A percentile compares a stretch with the other conserved stretches of the same genome.
Conservation (phyloP, 1,140 invertebrate genomes). For the Ceratosolen fusciceps region DNA sequence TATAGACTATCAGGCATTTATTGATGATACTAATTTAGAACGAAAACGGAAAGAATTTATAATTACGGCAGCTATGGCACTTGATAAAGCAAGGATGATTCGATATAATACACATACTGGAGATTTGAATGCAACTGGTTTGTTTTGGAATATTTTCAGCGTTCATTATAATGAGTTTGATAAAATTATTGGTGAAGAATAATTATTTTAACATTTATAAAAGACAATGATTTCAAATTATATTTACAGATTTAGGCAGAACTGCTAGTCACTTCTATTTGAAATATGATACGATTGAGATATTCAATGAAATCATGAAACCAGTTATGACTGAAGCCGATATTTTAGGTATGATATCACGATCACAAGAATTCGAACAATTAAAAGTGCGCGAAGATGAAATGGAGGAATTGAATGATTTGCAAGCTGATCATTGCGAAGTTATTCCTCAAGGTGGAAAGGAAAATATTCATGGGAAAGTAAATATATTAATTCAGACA, state of each 20-base stretch:
- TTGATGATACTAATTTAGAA: constrained; percentile 85
- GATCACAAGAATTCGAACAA: constrained; percentile 95
- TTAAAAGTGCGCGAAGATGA: constrained; percentile 97
- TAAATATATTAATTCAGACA: constrained; percentile 96
- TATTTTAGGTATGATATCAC: constrained; percentile 90
- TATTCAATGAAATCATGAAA: constrained; percentile 86
- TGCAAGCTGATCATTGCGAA: constrained; percentile 81
- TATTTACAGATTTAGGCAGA: constrained; percentile 86
- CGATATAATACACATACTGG: constrained; percentile 88
- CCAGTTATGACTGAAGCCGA: constrained; percentile 89
- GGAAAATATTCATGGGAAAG: constrained; percentile 95
- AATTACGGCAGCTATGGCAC: constrained; percentile 81
- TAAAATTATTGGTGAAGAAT: not conserved
- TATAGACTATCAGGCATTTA: constrained; percentile 78
- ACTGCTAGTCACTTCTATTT: constrained; percentile 99
- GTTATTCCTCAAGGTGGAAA: constrained; percentile 83
- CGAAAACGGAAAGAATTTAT: constrained; percentile 83
- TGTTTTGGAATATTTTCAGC: constrained; percentile 49
- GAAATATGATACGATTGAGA: constrained; percentile 95
- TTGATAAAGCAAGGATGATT: constrained; percentile 96
- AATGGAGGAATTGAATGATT: constrained; percentile 87
- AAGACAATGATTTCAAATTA: constrained; percentile 42
- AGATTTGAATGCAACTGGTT: constrained; percentile 84
- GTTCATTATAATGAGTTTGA: not conserved
- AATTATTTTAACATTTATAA: constrained; percentile 15